Conservation (phyloP, 2,888 invertebrate genomes). For the Sarcophaga subvicina region DNA sequence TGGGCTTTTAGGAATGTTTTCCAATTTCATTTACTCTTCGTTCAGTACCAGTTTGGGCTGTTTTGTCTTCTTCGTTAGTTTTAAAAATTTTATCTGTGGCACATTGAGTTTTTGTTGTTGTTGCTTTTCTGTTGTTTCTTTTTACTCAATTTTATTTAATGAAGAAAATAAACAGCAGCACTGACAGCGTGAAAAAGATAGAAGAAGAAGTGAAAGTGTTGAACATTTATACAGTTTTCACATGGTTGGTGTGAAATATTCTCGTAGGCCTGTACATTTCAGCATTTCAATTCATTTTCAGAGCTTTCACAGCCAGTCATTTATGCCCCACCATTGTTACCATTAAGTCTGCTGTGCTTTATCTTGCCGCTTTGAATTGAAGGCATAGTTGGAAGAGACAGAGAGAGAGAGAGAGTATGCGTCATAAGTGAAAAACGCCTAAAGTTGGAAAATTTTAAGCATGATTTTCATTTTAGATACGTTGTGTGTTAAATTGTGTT, state of each 20-base stretch:
- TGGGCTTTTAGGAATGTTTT: constrained; percentile 12
- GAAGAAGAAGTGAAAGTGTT: constrained; percentile 28
- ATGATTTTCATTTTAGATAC: constrained; percentile 53
- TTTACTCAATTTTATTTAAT: background rate
- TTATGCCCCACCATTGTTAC: background rate
- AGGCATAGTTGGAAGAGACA: no score
- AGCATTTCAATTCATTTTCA: background rate
- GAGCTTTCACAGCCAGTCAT: background rate
- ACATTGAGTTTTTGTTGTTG: background rate
- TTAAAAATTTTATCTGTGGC: constrained; percentile 26
- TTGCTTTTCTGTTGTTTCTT: background rate
- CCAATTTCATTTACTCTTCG: background rate
- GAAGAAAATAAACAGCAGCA: background rate
- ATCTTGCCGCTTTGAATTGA: constrained; percentile 1
- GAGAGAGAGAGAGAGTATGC: no score
- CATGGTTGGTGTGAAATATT: constrained; percentile 36
- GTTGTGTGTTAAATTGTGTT: constrained; percentile 12
- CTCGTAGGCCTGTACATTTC: constrained; percentile 10
- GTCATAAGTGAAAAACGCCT: constrained; percentile 6
- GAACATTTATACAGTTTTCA: constrained; percentile 15
- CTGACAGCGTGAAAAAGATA: background rate
- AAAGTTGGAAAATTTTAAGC: constrained; percentile 44
- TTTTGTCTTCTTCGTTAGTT: background rate
- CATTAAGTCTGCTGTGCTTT: background rate
- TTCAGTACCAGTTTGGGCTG: background rate